Percentiles rank a stretch among this genome's conserved stretches.
These are phyloP conservation scores for Felis chaus DNA, from an alignment of 2,113 vertebrate genomes.

Conservation along the genomic window DNA sequence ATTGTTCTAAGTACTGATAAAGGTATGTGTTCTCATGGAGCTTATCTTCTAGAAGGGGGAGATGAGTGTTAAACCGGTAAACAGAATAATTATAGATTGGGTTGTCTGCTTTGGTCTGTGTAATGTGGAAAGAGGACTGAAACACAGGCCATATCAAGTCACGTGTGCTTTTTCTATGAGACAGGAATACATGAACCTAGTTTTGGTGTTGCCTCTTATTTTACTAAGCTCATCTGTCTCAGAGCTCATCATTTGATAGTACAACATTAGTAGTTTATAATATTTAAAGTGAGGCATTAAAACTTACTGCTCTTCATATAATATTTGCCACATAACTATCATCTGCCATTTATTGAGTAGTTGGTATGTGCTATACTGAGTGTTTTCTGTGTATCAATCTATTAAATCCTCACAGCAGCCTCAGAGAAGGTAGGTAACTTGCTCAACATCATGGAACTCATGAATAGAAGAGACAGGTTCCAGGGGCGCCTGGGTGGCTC, in stretches of 20 bases:
- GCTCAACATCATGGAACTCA: background rate
- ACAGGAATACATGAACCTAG: background rate
- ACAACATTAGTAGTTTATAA: background rate
- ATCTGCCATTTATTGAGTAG: background rate
- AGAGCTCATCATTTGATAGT: background rate
- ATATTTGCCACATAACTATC: background rate
- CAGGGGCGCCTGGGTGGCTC: no score
- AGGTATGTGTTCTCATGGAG: background rate
- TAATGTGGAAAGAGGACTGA: background rate
- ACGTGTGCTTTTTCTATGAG: background rate
- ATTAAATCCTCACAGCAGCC: background rate
- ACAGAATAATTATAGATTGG: background rate
- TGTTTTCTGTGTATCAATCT: background rate
- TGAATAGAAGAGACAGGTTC: background rate
- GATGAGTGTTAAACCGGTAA: background rate
- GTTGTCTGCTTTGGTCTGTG: background rate
- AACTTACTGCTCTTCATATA: background rate
- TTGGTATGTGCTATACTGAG: background rate
- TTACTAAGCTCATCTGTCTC: background rate
- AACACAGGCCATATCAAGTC: background rate
- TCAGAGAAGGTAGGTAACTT: background rate
- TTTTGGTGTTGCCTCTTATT: background rate
- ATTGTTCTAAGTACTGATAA: background rate
- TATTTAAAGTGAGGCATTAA: background rate
- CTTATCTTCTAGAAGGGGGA: background rate